These are phyloP conservation scores for Barypeithes pellucidus DNA, from an alignment of 2,888 invertebrate genomes.

Conservation along the genomic window DNA sequence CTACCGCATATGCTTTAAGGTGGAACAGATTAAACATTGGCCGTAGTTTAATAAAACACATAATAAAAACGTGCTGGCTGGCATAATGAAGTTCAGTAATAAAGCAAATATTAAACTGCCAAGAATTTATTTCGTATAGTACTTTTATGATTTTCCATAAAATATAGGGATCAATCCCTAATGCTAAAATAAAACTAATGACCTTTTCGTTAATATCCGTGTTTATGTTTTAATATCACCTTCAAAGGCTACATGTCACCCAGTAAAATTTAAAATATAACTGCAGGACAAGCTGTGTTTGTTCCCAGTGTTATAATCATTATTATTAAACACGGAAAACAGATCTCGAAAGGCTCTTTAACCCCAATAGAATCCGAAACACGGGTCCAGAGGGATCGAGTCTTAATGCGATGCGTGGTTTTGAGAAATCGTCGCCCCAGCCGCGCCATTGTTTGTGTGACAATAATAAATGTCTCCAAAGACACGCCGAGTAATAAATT, in stretches of 20 bases:
- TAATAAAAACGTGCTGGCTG: not conserved
- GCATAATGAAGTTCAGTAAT: not conserved
- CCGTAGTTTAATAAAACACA: not conserved
- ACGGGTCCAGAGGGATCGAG: constrained; percentile 50
- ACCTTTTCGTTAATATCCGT: not conserved
- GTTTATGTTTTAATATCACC: too few species aligned
- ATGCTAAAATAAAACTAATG: too few species aligned
- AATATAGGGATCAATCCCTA: too few species aligned
- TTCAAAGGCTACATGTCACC: too few species aligned
- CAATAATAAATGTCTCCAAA: constrained; percentile 54
- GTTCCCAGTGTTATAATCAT: constrained; percentile 35
- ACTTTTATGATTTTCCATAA: too few species aligned
- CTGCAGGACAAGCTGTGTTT: constrained; percentile 21
- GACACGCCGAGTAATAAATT: constrained; percentile 53
- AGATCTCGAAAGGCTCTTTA: constrained; percentile 48
- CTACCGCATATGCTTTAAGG: not conserved
- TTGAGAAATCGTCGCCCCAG: constrained; percentile 53
- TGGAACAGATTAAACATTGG: not conserved
- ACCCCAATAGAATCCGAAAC: constrained; percentile 52
- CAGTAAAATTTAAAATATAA: constrained; percentile 13
- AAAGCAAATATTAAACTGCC: not conserved
- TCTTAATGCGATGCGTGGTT: constrained; percentile 54
- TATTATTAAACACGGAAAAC: constrained; percentile 47
- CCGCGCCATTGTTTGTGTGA: constrained; percentile 53
- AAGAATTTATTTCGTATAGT: not conserved